Evolutionary conservation across 2,888 invertebrate genomes (phyloP), one percentile per base, ranked within the genome.

Genomic region (Apoda limacodes): DNA sequence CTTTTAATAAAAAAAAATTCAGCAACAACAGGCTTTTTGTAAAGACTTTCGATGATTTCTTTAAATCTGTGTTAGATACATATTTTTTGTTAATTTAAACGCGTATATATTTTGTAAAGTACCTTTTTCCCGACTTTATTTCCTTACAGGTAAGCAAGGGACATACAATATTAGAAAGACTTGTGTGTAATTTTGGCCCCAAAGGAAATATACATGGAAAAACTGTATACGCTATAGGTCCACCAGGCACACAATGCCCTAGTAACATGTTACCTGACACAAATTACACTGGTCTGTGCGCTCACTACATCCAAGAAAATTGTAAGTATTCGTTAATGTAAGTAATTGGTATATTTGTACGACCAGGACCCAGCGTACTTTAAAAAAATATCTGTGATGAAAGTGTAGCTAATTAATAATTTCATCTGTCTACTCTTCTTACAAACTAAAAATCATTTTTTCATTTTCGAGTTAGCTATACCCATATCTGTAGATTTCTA

Each of bases 171-270:
- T 39, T 71, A 10, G 65, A 71, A 22, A 61, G 76, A 40, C 48
- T 80, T 5, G 61, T 80, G 2, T 78, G 78, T 35, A 76, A 80
- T 43, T 76, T 78, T 39, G 60, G 71, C 4, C 68, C 76, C 1
- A 62, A 50, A 33, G 78, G 76, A 2, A 80, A 78, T 38, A 32
- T 52, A 21, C 48, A 62, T 13, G 61, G 65, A 2, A 63, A 60
- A 34, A 68, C 74, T 5, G 49, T 78, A 1, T 80, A 75, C 34
- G 47, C 53, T 2, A 56, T 74, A 34, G 78, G 78, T 26, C 60
- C 54, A 26, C 57, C 76, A 1, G 64, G 57, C 9, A 71, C 72
- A 4, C 74, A 74, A 30, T 78, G 78, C 41, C 39, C 46, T 4
- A 43, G 45, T 3, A 44, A 52, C 11, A 59, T 49, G 48, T 21